Percentiles rank a stretch among this genome's conserved stretches.
Conservation (phyloP, 2,797 vertebrate species). For the Podarcis lilfordi region DNA sequence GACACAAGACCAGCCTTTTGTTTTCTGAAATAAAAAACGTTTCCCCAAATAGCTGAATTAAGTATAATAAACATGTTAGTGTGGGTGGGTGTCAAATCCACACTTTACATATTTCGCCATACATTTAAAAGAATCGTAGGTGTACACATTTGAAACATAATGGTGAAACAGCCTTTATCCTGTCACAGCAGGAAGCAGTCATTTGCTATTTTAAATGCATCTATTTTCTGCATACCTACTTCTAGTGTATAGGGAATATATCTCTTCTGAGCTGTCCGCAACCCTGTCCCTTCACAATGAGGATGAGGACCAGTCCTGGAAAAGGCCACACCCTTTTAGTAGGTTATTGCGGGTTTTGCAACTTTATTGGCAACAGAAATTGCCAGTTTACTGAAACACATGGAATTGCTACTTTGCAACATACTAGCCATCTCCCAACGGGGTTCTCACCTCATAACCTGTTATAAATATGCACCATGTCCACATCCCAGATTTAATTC, state of each 20-base stretch:
- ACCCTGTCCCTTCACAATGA: constrained; percentile 3
- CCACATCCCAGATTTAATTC: background rate
- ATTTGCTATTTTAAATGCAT: background rate
- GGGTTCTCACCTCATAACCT: background rate
- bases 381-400: background rate
- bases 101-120: background rate
- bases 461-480: background rate
- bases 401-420: background rate
- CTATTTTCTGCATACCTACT: background rate
- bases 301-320: constrained; percentile 37
- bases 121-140: background rate
- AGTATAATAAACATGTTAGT: background rate
- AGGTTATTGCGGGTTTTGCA: background rate
- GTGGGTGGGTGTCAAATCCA: background rate
- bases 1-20: background rate
- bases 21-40: background rate
- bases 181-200: background rate
- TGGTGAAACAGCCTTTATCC: background rate
- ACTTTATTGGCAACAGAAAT: background rate
- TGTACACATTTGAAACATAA: background rate
- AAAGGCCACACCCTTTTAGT: background rate
- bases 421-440: background rate
- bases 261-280: background rate
- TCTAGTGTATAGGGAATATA: background rate
- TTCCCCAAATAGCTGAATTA: background rate